A percentile compares a stretch with the other conserved stretches of the same genome.
Evolutionary conservation across 2,888 invertebrate species (phyloP).

Genomic region (Eupithecia subfuscata): DNA sequence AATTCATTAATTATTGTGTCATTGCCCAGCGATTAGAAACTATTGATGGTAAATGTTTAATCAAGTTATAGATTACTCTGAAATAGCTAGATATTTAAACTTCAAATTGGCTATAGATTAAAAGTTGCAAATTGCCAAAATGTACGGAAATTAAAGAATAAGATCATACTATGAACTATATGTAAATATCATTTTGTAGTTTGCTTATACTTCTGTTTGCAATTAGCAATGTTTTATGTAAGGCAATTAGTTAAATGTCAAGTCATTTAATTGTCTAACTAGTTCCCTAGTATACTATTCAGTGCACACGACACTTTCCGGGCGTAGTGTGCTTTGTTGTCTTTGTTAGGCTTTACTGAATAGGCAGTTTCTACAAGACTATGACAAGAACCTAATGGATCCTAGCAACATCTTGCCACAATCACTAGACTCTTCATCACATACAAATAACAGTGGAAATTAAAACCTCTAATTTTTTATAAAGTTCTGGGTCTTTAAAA

Average conservation of each 20-base stretch:
- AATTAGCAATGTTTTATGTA: slow-evolving; percentile 6
- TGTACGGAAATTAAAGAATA: background rate
- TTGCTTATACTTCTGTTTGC: background rate
- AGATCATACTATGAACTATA: background rate
- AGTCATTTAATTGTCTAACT: background rate
- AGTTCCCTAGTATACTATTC: background rate
- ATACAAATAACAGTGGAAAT: background rate
- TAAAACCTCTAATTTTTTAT: too few species aligned
- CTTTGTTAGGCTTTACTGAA: background rate
- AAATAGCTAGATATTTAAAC: slow-evolving; percentile 8
- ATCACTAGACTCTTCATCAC: background rate
- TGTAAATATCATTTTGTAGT: background rate
- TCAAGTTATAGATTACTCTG: slow-evolving; percentile 30
- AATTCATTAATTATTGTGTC: slow-evolving; percentile 74
- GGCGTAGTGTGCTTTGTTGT: background rate
- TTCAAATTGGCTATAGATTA: background rate
- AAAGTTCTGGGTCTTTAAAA: background rate
- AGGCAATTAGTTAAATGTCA: slow-evolving; percentile 14
- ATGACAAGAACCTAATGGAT: background rate
- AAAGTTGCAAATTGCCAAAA: background rate
- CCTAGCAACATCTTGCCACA: background rate
- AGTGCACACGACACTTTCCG: background rate
- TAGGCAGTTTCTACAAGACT: background rate
- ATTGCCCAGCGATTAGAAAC: slow-evolving; percentile 33
- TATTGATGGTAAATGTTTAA: slow-evolving; percentile 31